Evolutionary conservation across 2,113 vertebrate species (phyloP).

Genomic region (Phrynocephalus versicolor): DNA sequence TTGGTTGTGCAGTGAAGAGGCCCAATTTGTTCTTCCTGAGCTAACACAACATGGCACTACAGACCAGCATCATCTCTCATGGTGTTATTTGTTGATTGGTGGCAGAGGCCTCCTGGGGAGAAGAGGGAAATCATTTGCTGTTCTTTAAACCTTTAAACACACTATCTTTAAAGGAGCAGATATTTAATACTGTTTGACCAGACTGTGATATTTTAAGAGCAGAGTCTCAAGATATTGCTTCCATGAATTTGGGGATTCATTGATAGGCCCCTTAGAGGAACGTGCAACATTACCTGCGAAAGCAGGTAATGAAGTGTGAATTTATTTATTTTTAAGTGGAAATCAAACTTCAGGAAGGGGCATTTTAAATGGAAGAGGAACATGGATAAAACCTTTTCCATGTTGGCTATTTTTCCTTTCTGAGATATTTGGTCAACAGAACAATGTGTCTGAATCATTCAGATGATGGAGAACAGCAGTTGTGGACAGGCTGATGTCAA

Average conservation of each 20-base stretch:
- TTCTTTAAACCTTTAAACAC: not conserved
- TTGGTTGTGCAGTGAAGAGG: slow-evolving; percentile 53
- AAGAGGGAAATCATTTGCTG: not conserved
- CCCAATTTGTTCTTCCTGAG: slow-evolving; percentile 53
- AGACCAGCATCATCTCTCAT: slow-evolving; percentile 33
- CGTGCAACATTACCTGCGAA: not conserved
- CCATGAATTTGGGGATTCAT: not conserved
- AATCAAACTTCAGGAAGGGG: too few relatives aligned
- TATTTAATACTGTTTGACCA: not conserved
- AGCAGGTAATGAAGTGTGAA: not conserved
- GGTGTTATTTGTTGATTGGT: slow-evolving; percentile 39
- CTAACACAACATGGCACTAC: slow-evolving; percentile 34
- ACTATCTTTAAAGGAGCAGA: not conserved
- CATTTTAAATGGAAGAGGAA: too few relatives aligned
- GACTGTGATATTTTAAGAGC: not conserved
- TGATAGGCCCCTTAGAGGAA: too few relatives aligned
- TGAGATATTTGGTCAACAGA: too few relatives aligned
- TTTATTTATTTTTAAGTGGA: too few relatives aligned
- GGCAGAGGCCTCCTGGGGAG: slow-evolving; percentile 22
- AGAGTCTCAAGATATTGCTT: not conserved
- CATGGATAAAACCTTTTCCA: not conserved
- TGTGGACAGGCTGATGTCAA: too few relatives aligned
- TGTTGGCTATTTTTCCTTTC: too few relatives aligned
- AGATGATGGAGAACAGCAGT: too few relatives aligned
- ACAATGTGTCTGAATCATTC: too few relatives aligned